phyloP scores from a whole-genome alignment of 2,888 invertebrate species.

The Sialis lutaria region DNA sequence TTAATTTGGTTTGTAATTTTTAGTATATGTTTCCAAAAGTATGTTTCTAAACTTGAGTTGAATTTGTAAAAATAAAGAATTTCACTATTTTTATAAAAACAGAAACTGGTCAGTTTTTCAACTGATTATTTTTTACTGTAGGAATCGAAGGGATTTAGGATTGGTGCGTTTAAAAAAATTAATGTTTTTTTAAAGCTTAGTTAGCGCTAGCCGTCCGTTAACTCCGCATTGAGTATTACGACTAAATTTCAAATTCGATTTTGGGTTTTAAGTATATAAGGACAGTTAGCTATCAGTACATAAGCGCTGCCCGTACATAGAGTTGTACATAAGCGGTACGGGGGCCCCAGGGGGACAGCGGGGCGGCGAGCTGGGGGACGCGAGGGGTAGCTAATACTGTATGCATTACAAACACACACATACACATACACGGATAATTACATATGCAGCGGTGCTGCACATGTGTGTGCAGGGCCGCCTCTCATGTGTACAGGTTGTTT shows the following conservation, averaged over 20 bases:
- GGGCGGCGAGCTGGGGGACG: not conserved
- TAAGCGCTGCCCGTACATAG: not conserved
- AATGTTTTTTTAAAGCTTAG: slow-evolving; percentile 3
- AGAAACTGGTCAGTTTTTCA: slow-evolving; percentile 3
- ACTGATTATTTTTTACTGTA: slow-evolving; percentile 2
- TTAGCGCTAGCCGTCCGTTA: slow-evolving; percentile 3
- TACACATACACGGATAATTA: no score
- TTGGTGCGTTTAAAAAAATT: slow-evolving; percentile 5
- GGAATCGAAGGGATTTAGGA: slow-evolving; percentile 5
- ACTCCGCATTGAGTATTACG: slow-evolving; percentile 5
- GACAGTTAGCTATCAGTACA: not conserved
- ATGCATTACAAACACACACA: no score
- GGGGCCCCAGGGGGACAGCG: not conserved
- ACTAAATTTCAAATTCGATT: slow-evolving; percentile 3
- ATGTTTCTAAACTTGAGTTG: not conserved
- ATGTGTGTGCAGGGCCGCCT: no score
- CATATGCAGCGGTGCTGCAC: no score
- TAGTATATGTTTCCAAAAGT: not conserved
- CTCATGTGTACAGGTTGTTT: no score
- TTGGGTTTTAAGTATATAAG: slow-evolving; percentile 2
- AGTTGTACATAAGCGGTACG: not conserved
- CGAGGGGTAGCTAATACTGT: no score
- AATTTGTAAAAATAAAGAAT: not conserved
- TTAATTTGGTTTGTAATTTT: not conserved
- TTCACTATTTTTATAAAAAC: slow-evolving; percentile 3